Conservation (phyloP, 2,797 vertebrate species). For the Microctenopoma lineatum region DNA sequence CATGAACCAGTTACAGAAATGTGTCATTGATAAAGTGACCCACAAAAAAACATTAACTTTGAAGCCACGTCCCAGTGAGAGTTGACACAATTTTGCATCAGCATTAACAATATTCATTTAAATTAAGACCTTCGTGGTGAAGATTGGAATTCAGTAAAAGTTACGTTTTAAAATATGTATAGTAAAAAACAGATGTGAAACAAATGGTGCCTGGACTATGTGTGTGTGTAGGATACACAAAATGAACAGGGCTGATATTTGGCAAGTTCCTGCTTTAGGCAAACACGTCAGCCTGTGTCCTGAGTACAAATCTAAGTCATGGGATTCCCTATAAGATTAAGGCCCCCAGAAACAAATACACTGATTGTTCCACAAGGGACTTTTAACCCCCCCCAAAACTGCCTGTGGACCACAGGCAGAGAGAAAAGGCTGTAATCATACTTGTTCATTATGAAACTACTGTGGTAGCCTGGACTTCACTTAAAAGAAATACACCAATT, state of each 20-base stretch:
- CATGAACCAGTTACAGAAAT: background rate
- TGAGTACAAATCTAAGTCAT: slow-evolving; percentile 82
- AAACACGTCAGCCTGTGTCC: slow-evolving; percentile 41
- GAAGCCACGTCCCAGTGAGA: background rate
- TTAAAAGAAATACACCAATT: background rate
- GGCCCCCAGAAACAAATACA: slow-evolving; percentile 69
- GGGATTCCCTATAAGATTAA: slow-evolving; percentile 79
- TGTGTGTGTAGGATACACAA: background rate
- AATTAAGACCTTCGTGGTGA: background rate
- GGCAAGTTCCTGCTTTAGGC: slow-evolving; percentile 17
- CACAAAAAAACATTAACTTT: background rate
- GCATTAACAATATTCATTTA: background rate
- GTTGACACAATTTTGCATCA: slow-evolving; percentile 3
- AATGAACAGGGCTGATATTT: slow-evolving; percentile 5
- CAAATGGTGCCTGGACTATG: background rate
- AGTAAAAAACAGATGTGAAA: background rate
- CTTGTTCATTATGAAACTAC: background rate
- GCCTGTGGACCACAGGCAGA: slow-evolving; percentile 35
- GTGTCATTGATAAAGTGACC: background rate
- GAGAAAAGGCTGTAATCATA: slow-evolving; percentile 11
- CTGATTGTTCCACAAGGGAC: slow-evolving; percentile 70
- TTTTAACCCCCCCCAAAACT: slow-evolving; percentile 38
- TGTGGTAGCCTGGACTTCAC: background rate
- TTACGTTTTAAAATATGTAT: background rate
- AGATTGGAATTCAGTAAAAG: background rate